Evolutionary conservation across 2,888 invertebrate genomes (phyloP).

Genomic region (Tridacna crocea): DNA sequence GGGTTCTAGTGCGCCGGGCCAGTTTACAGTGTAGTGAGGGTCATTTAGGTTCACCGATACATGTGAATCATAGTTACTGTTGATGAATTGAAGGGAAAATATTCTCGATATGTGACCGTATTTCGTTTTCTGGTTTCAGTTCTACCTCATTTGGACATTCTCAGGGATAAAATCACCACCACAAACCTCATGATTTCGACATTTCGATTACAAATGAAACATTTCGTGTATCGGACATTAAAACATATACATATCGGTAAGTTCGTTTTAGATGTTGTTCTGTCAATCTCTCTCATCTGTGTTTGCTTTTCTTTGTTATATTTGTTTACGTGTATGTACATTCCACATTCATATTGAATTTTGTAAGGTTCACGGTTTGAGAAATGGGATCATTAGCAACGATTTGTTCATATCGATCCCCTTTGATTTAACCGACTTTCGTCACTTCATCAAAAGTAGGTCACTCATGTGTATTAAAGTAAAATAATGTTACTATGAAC

Average conservation of each 20-base stretch:
- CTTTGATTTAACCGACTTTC: no score
- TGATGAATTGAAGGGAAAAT: background rate
- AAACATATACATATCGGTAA: constrained; percentile 24
- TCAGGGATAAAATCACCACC: constrained; percentile 13
- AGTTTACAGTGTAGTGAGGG: constrained; percentile 13
- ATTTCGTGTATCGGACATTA: constrained; percentile 20
- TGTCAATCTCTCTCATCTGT: background rate
- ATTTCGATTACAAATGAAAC: constrained; percentile 6
- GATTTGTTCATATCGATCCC: no score
- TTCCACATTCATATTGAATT: background rate
- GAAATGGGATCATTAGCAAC: no score
- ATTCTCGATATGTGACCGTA: constrained; percentile 5
- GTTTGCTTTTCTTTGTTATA: background rate
- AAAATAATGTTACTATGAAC: background rate
- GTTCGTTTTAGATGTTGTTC: background rate
- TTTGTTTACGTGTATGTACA: background rate
- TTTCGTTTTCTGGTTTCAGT: constrained; percentile 15
- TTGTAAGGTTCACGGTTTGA: no score
- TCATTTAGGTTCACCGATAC: constrained; percentile 26
- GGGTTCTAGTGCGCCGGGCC: background rate
- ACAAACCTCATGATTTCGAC: constrained; percentile 7
- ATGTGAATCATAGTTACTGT: constrained; percentile 12
- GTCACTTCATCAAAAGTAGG: background rate
- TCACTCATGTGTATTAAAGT: constrained; percentile 4
- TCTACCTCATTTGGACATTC: constrained; percentile 17